These are phyloP conservation scores for Coptotermes formosanus DNA, from an alignment of 1,140 invertebrate genomes.

Conservation along the genomic window DNA sequence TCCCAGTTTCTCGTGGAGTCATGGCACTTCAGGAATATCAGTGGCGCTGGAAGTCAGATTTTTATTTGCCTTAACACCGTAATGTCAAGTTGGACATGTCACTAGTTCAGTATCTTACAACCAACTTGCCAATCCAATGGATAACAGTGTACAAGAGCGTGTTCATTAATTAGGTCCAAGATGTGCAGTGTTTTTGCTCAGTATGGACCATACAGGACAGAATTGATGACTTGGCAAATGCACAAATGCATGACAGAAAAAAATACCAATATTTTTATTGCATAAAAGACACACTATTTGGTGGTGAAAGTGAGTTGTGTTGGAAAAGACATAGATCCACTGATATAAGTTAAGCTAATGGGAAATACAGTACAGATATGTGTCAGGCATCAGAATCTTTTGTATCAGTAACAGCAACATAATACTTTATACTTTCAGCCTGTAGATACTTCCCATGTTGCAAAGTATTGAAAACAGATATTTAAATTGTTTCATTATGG, in stretches of 20 bases:
- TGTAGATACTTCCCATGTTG: neutral
- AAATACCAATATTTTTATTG: neutral
- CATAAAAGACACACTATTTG: neutral
- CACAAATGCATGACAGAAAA: neutral
- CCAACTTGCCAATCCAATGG: neutral
- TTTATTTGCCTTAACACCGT: neutral
- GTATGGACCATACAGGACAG: neutral
- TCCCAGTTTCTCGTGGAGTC: neutral
- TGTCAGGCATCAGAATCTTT: neutral
- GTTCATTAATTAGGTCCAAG: neutral
- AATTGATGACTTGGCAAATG: neutral
- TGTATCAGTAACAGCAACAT: neutral
- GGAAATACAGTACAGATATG: neutral
- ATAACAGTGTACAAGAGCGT: neutral
- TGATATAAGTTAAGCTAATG: neutral
- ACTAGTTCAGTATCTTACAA: neutral
- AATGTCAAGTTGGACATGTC: neutral
- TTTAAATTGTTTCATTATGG: neutral
- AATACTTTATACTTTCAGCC: neutral
- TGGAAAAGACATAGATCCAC: neutral
- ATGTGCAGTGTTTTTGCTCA: neutral
- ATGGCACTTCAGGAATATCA: neutral
- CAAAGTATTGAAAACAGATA: neutral
- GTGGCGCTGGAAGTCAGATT: neutral
- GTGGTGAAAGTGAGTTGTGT: neutral